Conservation (phyloP, 1,140 invertebrate species). For the Leptinotarsa texana region DNA sequence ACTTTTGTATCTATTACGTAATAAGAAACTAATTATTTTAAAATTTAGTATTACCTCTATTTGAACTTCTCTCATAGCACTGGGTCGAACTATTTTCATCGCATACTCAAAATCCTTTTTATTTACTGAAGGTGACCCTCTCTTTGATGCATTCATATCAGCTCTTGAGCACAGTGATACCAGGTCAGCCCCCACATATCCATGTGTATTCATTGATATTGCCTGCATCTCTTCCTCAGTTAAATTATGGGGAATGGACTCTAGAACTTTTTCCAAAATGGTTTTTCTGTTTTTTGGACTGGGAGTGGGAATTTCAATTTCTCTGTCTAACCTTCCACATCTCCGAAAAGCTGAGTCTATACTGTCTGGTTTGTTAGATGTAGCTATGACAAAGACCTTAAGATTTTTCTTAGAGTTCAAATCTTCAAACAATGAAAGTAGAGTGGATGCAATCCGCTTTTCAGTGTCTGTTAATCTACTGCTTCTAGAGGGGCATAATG, state of each 20-base stretch:
- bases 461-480: conserved; percentile 70
- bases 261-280: conserved; percentile 69
- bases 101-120: conserved; percentile 66
- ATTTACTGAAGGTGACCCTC: conserved; percentile 41
- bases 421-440: conserved; percentile 72
- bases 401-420: conserved; percentile 59
- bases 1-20: no score
- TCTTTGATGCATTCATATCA: conserved; percentile 61
- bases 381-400: conserved; percentile 72
- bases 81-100: conserved; percentile 75
- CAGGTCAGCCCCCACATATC: conserved; percentile 88
- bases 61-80: conserved; percentile 87
- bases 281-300: conserved; percentile 66
- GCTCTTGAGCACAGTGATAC: conserved; percentile 73
- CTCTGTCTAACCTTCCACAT: conserved; percentile 79
- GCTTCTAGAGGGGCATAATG: conserved; percentile 69
- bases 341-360: conserved; percentile 75
- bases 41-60: conserved; percentile 62
- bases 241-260: conserved; percentile 62
- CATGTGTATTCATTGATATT: conserved; percentile 76
- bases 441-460: conserved; percentile 69
- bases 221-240: conserved; percentile 61
- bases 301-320: conserved; percentile 85
- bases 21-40: neutral
- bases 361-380: conserved; percentile 70